Evolutionary conservation across 2,888 invertebrate species (phyloP).

Genomic region (Bursaphelenchus okinawaensis): DNA sequence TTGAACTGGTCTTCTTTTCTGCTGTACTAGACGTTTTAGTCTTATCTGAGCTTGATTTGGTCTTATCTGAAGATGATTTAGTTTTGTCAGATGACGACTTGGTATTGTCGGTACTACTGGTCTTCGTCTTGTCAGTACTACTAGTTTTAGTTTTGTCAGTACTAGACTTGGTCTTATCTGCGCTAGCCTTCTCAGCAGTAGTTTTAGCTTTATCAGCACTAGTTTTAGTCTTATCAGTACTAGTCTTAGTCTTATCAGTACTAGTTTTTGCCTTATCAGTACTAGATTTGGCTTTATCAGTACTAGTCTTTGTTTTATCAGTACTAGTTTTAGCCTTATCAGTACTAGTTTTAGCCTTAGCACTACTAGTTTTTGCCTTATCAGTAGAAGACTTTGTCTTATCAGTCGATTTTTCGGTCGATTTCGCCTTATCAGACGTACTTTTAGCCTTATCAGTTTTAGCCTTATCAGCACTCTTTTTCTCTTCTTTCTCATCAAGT

Average conservation of each 20-base stretch:
- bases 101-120: neutral
- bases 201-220: neutral
- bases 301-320: neutral
- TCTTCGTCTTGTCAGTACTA: neutral
- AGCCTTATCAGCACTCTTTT: neutral
- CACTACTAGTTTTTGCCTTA: neutral
- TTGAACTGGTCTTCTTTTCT: neutral
- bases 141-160: neutral
- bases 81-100: neutral
- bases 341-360: neutral
- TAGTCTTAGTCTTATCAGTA: neutral
- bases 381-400: neutral
- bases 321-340: neutral
- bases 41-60: neutral
- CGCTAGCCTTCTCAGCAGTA: neutral
- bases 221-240: too few relatives aligned
- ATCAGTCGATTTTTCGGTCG: neutral
- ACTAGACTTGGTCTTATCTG: neutral
- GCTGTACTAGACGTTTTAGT: neutral
- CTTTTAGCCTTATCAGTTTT: neutral
- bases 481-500: neutral
- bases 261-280: neutral
- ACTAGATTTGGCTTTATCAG: neutral
- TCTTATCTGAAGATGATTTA: too few relatives aligned
- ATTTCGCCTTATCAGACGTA: neutral